A percentile compares a stretch with the other conserved stretches of the same genome.
These are phyloP conservation scores for Archips xylosteana DNA, from an alignment of 2,888 invertebrate genomes.

Conservation along the genomic window DNA sequence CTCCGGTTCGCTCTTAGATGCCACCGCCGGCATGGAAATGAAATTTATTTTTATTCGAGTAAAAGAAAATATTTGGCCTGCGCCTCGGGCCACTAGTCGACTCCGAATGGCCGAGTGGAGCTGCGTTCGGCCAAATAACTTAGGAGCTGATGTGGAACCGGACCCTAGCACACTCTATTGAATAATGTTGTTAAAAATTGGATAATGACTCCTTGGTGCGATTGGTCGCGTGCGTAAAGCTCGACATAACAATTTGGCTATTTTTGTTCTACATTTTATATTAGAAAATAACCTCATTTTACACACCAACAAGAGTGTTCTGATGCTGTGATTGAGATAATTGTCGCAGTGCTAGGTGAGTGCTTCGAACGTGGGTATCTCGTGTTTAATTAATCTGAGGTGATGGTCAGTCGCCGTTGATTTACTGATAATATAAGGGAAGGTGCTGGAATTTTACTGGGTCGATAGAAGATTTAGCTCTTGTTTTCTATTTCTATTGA, in stretches of 20 bases:
- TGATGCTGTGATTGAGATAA: constrained; percentile 1
- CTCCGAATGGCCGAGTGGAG: constrained; percentile 10
- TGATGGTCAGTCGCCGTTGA: neutral
- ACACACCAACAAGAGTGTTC: neutral
- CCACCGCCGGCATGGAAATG: constrained; percentile 11
- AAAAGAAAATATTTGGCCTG: neutral
- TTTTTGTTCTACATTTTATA: constrained; percentile 9
- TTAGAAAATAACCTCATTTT: constrained; percentile 9
- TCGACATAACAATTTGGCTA: constrained; percentile 41
- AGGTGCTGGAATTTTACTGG: constrained; percentile 9
- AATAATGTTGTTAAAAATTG: constrained; percentile 47
- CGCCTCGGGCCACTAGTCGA: constrained; percentile 6
- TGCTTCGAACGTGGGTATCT: constrained; percentile 4
- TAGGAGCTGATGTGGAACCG: constrained; percentile 7
- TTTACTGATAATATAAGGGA: neutral
- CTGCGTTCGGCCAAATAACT: constrained; percentile 2
- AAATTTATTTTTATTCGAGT: constrained; percentile 6
- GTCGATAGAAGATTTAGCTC: constrained; percentile 9
- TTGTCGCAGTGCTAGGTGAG: neutral
- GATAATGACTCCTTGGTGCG: constrained; percentile 44
- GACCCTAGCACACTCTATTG: constrained; percentile 42
- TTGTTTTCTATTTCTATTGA: constrained; percentile 2
- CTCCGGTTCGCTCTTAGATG: constrained; percentile 23
- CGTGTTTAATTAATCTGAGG: constrained; percentile 1
- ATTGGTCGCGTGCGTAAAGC: constrained; percentile 43